These are phyloP conservation scores for Papilio helenus DNA, from an alignment of 1,140 invertebrate genomes.

Conservation along the genomic window DNA sequence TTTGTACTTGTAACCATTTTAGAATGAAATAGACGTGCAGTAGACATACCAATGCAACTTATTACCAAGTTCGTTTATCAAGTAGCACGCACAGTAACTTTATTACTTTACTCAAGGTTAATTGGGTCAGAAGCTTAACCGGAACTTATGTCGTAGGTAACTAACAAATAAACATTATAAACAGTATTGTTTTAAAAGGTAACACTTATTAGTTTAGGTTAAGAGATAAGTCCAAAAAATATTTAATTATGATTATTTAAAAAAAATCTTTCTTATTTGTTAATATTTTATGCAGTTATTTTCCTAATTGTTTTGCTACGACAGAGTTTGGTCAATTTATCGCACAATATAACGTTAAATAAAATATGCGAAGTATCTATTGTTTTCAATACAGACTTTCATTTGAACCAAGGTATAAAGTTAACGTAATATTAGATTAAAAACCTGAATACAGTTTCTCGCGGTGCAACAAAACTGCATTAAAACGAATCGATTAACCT, in stretches of 20 bases:
- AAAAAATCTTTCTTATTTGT: no score
- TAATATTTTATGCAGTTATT: no score
- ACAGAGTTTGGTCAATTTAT: not conserved
- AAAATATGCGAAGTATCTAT: not conserved
- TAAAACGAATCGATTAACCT: constrained; percentile 2
- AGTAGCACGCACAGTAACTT: constrained; percentile 20
- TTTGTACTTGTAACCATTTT: constrained; percentile 29
- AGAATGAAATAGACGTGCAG: constrained; percentile 21
- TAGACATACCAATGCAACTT: constrained; percentile 29
- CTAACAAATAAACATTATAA: not conserved
- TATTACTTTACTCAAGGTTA: constrained; percentile 31
- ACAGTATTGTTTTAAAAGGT: not conserved
- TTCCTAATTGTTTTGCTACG: no score
- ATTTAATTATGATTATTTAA: no score
- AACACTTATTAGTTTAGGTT: not conserved
- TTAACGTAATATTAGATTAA: not conserved
- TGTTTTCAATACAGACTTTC: not conserved
- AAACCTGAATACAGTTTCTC: not conserved
- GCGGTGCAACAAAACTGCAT: not conserved
- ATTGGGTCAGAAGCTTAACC: constrained; percentile 31
- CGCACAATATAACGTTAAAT: not conserved
- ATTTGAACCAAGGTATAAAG: not conserved
- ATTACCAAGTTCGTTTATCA: constrained; percentile 16
- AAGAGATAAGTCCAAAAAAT: not conserved
- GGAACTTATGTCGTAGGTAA: constrained; percentile 22